Conservation (phyloP, 1,140 invertebrate species). For the Agrilus planipennis region DNA sequence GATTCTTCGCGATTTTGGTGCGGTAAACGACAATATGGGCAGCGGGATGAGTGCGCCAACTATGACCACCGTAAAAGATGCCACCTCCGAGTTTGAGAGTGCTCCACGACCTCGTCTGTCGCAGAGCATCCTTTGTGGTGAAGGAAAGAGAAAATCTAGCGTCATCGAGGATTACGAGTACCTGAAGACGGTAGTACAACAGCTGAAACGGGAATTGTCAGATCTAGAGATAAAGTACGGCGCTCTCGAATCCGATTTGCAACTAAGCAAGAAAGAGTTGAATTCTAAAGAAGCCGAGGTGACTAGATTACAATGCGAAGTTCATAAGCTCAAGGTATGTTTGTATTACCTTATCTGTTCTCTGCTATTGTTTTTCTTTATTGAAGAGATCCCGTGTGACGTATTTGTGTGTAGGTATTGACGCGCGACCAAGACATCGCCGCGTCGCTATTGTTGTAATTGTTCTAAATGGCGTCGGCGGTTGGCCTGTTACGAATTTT, state of each 20-base stretch:
- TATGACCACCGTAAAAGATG: slow-evolving; percentile 10
- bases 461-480: neutral
- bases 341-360: neutral
- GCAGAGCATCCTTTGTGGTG: slow-evolving; percentile 4
- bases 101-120: neutral
- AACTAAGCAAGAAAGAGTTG: slow-evolving; percentile 29
- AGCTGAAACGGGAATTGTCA: slow-evolving; percentile 31
- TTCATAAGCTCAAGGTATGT: slow-evolving; percentile 48
- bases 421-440: neutral
- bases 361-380: neutral
- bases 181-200: slow-evolving; percentile 27
- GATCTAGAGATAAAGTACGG: slow-evolving; percentile 30
- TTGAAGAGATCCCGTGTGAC: neutral
- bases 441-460: neutral
- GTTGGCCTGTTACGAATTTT: too few species aligned
- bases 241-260: slow-evolving; percentile 27
- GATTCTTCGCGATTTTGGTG: slow-evolving; percentile 28
- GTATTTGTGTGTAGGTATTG: neutral
- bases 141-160: slow-evolving; percentile 10
- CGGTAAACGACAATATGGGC: slow-evolving; percentile 32
- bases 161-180: slow-evolving; percentile 25
- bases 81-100: neutral
- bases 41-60: slow-evolving; percentile 23
- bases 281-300: slow-evolving; percentile 36
- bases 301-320: slow-evolving; percentile 41